phyloP scores from a whole-genome alignment of 2,113 vertebrate species.

The Micronisus gabar region DNA sequence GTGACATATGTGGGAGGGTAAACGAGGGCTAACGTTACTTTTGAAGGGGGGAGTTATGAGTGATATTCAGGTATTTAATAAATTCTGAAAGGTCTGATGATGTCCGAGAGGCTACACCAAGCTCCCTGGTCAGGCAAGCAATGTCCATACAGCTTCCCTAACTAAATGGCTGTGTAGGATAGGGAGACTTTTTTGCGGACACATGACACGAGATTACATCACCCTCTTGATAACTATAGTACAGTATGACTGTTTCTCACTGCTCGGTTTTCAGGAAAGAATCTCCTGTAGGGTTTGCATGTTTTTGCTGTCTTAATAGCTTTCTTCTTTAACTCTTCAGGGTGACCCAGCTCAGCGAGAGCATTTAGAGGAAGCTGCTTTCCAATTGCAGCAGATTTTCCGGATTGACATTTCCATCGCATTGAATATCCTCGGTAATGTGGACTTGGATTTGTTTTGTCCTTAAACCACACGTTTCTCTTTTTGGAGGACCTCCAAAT shows the following conservation, averaged over 20 bases:
- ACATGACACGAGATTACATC: not conserved
- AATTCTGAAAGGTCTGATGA: not conserved
- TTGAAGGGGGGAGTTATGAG: not conserved
- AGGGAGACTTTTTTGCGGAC: not conserved
- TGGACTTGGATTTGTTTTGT: not conserved
- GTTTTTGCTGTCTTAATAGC: not conserved
- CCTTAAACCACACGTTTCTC: constrained; percentile 20
- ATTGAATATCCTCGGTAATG: constrained; percentile 92
- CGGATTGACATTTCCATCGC: constrained; percentile 84
- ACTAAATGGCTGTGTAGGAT: not conserved
- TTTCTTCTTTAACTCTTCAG: constrained; percentile 63
- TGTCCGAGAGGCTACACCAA: not conserved
- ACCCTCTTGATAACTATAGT: not conserved
- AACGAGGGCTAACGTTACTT: not conserved
- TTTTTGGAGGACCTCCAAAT: constrained; percentile 43
- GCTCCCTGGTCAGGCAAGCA: not conserved
- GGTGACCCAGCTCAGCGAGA: constrained; percentile 64
- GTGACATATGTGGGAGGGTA: rapidly evolving
- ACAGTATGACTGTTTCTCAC: not conserved
- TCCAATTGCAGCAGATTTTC: constrained; percentile 77
- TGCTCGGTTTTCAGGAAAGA: not conserved
- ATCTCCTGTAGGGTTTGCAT: not conserved
- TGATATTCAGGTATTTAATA: not conserved
- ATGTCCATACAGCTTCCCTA: not conserved
- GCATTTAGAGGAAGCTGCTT: constrained; percentile 75